Base-by-base conservation (phyloP, 2,888 invertebrate species). In the Watsonalla binaria region DNA sequence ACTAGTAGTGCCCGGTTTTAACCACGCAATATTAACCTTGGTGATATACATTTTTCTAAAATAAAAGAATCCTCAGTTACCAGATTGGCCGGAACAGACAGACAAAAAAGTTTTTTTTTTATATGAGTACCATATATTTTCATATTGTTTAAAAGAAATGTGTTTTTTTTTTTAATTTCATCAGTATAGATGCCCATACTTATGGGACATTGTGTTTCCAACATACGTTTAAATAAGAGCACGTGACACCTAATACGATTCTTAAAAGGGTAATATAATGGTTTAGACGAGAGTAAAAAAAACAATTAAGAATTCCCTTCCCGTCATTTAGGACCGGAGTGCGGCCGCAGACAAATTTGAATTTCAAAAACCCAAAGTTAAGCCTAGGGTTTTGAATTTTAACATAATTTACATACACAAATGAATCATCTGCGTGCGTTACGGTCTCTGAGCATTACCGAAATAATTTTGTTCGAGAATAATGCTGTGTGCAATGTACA, bases 381-480 rank as follows among this genome's bases (percentile, higher is more conserved):
- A 72, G 72, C 72, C 72, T 72, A 73, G 70, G 69, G 76, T 76
- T 77, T 70, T 68, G 67, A 69, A 68, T 69, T 67, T 78, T 73
- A 76, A 78, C 72, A 66, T 65, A 64, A 78, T 80, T 80, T 80
- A 71, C 78, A 79, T 79, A 78, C 57, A 76, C 72, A 82, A 81
- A 81, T 81, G 79, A 80, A 66, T 80, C 77, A 77, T 80, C 77
- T 74, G 70, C 64, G 68, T 66, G 72, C 76, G 78, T 78, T 71
- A 76, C 70, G 72, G 72, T 66, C 62, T 63, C 68, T 66, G 68
- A 58, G 51, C 56, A 53, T 54, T 46, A 54, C 50, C 50, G 45
- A 54, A 51, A 53, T 37, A 15, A 51, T 48, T 49, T 49, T 37
- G 35, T 8, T 47, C 35, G 39, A 39, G 37, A 47, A 37, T 51